Base-by-base conservation (phyloP, 2,888 invertebrate genomes). In the Tetanocera ferruginea region DNA sequence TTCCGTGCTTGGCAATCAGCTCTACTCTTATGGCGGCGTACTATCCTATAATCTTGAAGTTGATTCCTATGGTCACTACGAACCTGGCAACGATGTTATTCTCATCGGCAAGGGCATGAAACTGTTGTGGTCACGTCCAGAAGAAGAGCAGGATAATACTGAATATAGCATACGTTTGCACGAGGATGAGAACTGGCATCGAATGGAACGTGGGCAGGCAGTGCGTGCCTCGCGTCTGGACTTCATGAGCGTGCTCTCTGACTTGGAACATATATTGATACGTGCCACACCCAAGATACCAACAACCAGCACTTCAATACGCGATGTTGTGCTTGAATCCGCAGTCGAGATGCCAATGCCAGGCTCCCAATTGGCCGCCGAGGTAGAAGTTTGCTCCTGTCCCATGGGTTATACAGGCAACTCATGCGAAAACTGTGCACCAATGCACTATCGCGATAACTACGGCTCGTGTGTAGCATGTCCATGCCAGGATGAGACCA, bases 11-110 rank as follows among this genome's bases (percentile, higher is more conserved):
- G 95, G 95, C 60, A 94, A 95, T 85, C 91, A 95, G 90, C 91
- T 98, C 8, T 92, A 94, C 77, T 97, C 98, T 0, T 98, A 98
- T 87, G 97, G 97, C 0, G 98, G 98, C 0, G 91, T 92, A 73
- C 88, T 98, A 5, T 93, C 93, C 19, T 93, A 97, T 79, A 94
- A 93, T 0, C 93, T 97, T 84, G 91, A 92, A 78, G 96, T 94
- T 83, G 91, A 92, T 5, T 92, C 93, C 0, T 91, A 91, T 23
- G 92, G 92, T 1, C 85, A 88, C 69, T 89, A 90, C 14, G 84
- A 86, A 9, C 92, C 93, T 23, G 97, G 96, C 85, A 93, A 93
- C 64, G 97, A 98, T 88, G 93, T 98, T 1, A 93, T 97, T 57
- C 91, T 98, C 0, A 92, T 93, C 78, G 96, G 97, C 14, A 94